phyloP scores from a whole-genome alignment of 2,113 vertebrate species.

The Ailurus styani region DNA sequence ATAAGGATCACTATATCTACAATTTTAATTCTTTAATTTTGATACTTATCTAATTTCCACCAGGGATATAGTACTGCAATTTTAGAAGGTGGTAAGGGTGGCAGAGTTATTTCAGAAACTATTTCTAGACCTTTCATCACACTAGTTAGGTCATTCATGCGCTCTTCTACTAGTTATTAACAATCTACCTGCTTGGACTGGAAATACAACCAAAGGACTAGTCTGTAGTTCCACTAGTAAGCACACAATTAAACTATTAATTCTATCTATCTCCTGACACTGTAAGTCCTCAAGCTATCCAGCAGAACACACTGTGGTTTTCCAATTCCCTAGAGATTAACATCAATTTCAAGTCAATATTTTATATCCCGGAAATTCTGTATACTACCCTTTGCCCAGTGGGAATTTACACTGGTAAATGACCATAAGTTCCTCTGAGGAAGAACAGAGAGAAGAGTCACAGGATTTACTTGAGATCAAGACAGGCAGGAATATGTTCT shows the following conservation, averaged over 20 bases:
- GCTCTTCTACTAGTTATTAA: background rate
- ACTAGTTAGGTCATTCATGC: background rate
- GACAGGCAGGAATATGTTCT: background rate
- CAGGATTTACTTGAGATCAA: background rate
- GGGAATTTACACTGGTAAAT: background rate
- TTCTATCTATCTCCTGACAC: background rate
- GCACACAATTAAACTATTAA: background rate
- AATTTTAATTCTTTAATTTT: background rate
- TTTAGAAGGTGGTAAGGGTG: background rate
- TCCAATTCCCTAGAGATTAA: background rate
- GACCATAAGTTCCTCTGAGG: background rate
- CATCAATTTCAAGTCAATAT: background rate
- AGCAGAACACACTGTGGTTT: background rate
- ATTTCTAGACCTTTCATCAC: background rate
- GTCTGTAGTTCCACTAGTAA: background rate
- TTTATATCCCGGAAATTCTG: background rate
- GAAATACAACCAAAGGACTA: background rate
- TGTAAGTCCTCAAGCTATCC: background rate
- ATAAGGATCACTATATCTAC: background rate
- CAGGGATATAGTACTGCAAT: background rate
- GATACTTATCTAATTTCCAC: background rate
- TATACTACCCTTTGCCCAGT: background rate
- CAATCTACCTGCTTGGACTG: background rate
- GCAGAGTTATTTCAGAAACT: background rate
- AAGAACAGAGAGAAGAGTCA: background rate